A percentile compares a stretch with the other conserved stretches of the same genome.
Conservation (phyloP, 2,113 vertebrate genomes). For the Epinephelus cyanopodus region DNA sequence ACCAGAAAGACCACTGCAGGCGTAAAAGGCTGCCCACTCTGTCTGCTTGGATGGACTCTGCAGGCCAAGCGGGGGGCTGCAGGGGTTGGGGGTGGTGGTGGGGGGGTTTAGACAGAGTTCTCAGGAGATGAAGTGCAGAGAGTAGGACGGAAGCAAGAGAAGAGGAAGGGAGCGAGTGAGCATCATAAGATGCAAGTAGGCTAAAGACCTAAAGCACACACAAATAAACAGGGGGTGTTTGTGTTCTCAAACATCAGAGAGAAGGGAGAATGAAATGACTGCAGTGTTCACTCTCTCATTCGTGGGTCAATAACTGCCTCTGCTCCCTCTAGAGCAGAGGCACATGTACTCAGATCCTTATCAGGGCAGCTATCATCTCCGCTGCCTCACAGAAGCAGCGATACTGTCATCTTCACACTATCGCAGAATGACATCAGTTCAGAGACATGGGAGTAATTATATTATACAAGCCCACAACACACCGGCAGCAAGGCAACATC, state of each 20-base stretch:
- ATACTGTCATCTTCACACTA: constrained; percentile 74
- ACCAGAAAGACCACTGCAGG: constrained; percentile 72
- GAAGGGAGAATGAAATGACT: constrained; percentile 53
- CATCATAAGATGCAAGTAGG: constrained; percentile 46
- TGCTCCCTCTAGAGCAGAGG: constrained; percentile 81
- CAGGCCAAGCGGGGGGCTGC: constrained; percentile 29
- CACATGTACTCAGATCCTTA: constrained; percentile 87
- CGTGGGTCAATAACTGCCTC: constrained; percentile 84
- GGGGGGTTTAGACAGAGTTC: constrained; percentile 24
- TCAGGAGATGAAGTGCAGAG: constrained; percentile 29
- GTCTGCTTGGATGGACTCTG: constrained; percentile 69
- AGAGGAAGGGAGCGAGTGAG: background rate
- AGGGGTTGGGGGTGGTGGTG: constrained; percentile 14
- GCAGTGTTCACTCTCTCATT: constrained; percentile 76
- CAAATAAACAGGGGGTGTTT: constrained; percentile 31
- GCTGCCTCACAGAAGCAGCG: constrained; percentile 79
- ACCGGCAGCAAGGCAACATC: constrained; percentile 72
- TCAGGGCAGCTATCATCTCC: constrained; percentile 84
- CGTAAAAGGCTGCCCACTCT: constrained; percentile 63
- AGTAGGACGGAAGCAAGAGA: background rate
- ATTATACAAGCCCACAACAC: constrained; percentile 81
- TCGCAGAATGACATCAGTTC: constrained; percentile 81
- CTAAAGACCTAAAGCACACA: constrained; percentile 60
- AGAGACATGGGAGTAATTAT: constrained; percentile 84
- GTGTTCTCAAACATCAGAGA: constrained; percentile 54